Base-by-base conservation (phyloP, 2,888 invertebrate species). In the Eledona agricola region DNA sequence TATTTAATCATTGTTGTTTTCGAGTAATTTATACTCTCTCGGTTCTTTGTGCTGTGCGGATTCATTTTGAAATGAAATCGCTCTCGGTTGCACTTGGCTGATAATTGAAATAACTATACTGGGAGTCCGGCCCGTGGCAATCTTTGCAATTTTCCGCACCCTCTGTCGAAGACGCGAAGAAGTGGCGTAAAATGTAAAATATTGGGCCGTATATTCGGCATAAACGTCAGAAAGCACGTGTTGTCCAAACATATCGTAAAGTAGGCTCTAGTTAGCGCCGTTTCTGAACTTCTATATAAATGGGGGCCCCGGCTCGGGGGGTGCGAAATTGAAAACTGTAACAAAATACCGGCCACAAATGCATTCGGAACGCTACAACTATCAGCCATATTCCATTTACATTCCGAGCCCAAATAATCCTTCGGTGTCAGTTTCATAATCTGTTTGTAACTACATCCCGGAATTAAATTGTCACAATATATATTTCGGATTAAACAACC, bases 201-300 rank as follows among this genome's bases (percentile, higher is more conserved):
- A 74, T 69, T 60, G 62, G 62, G 59, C 65, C 66, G 69, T 73
- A 73, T 73, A 67, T 74, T 67, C 66, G 62, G 72, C 66, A 71
- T 72, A 72, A 74, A 72, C 67, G 73, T 73, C 71, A 67, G 57
- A 57, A 54, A 72, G 72, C 73, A 74, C 72, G 72, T 74, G 74
- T 72, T 73, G 72, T 72, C 71, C 72, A 72, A 72, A 73, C 68
- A 70, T 71, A 71, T 73, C 72, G 72, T 72, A 71, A 70, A 72
- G 62, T 67, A 70, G 69, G 72, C 70, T 67, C 65, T 67, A 66
- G 65, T 70, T 65, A 67, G 69, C 63, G 71, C 67, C 69, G 66
- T 70, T 71, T 68, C 68, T 64, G 69, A 71, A 71, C 66, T 70
- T 71, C 70, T 66, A 68, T 66, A 67, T 12, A 45, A 45, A 45